These are phyloP conservation scores for Lampropteryx suffumata DNA, from an alignment of 2,888 invertebrate species.

Conservation along the genomic window DNA sequence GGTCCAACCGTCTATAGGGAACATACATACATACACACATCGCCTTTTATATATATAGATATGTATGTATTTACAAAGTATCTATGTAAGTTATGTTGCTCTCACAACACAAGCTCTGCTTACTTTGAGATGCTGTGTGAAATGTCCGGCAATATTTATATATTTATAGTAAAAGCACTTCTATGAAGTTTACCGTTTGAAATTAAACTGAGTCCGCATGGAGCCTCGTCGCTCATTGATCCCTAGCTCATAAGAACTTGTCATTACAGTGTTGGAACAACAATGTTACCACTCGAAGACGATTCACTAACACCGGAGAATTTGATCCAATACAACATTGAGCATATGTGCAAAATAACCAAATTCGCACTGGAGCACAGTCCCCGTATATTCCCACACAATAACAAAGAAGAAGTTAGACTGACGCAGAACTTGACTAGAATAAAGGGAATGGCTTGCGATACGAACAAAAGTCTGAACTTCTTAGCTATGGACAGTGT, in stretches of 20 bases:
- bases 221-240: background rate
- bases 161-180: too few relatives aligned
- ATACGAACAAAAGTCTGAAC: slow-evolving; percentile 59
- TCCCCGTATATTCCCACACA: slow-evolving; percentile 56
- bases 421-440: slow-evolving; percentile 47
- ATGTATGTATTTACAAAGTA: too few relatives aligned
- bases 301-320: slow-evolving; percentile 81
- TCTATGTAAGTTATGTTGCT: too few relatives aligned
- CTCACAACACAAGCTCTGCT: too few relatives aligned
- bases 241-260: too few relatives aligned
- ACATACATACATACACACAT: too few relatives aligned
- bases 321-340: slow-evolving; percentile 66
- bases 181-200: too few relatives aligned
- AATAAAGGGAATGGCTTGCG: slow-evolving; percentile 77
- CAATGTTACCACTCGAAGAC: slow-evolving; percentile 70
- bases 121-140: too few relatives aligned
- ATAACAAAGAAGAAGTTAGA: slow-evolving; percentile 38
- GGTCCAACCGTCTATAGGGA: too few relatives aligned
- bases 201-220: too few relatives aligned
- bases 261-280: slow-evolving; percentile 63
- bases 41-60: too few relatives aligned
- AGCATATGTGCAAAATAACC: slow-evolving; percentile 65
- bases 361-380: slow-evolving; percentile 67
- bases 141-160: too few relatives aligned
- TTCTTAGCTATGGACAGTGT: slow-evolving; percentile 88